phyloP scores from a whole-genome alignment of 2,113 vertebrate species.

The Chlorodrepanis virens region DNA sequence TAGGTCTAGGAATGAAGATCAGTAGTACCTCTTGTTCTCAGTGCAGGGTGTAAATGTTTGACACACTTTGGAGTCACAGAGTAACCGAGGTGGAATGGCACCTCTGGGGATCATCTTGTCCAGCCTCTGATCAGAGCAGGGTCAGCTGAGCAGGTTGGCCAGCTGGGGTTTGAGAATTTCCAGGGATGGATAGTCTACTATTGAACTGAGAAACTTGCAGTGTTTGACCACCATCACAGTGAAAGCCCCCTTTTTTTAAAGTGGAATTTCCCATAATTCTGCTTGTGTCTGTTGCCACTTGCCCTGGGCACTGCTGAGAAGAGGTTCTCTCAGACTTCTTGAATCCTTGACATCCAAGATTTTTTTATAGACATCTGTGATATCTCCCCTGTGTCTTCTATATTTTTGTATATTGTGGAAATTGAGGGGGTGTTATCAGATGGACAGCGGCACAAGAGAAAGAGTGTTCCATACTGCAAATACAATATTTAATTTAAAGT shows the following conservation, averaged over 20 bases:
- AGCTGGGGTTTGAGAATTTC: neutral
- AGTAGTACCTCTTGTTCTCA: neutral
- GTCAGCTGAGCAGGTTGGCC: neutral
- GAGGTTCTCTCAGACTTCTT: neutral
- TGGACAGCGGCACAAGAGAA: neutral
- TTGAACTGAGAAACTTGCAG: neutral
- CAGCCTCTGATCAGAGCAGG: neutral
- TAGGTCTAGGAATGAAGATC: neutral
- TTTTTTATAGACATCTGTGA: neutral
- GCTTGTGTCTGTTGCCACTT: neutral
- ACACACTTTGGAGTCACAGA: neutral
- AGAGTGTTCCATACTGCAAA: neutral
- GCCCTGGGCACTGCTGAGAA: neutral
- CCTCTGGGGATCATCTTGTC: fast-evolving
- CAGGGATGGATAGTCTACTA: neutral
- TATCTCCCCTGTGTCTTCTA: neutral
- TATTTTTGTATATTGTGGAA: neutral
- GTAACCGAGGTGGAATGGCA: neutral
- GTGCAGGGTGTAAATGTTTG: neutral
- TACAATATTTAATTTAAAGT: neutral
- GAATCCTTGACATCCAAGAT: neutral
- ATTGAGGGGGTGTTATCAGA: neutral
- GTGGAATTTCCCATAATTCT: neutral
- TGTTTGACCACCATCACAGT: neutral
- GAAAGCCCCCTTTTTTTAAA: neutral